Conservation (phyloP, 1,140 invertebrate genomes). For the Cotesia vestalis region DNA sequence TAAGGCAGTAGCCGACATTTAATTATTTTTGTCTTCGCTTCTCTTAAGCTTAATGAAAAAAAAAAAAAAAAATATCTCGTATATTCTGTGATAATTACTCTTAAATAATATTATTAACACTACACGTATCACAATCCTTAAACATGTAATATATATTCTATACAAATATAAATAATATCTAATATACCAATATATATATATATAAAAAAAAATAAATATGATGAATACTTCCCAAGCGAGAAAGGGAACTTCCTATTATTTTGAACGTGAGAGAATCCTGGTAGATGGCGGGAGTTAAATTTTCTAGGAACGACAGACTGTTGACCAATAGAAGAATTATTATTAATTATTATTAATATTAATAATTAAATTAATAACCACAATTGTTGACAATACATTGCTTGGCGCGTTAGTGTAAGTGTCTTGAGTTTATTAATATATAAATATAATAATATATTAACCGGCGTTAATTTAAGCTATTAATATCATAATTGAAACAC, state of each 20-base stretch:
- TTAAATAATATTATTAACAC: constrained; percentile 43
- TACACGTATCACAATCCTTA: constrained; percentile 43
- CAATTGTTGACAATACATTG: constrained; percentile 60
- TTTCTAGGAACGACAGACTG: not conserved
- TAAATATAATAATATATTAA: too few relatives aligned
- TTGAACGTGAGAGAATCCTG: not conserved
- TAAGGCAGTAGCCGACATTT: too few relatives aligned
- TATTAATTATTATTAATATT: too few relatives aligned
- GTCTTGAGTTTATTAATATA: constrained; percentile 3
- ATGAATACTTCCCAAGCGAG: not conserved
- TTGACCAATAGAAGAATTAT: constrained; percentile 17
- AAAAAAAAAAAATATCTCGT: constrained; percentile 55
- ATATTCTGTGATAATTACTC: constrained; percentile 65
- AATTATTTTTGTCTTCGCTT: constrained; percentile 51
- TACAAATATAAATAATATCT: constrained; percentile 19
- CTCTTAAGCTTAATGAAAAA: constrained; percentile 57
- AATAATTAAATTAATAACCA: constrained; percentile 47
- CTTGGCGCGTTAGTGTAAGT: constrained; percentile 48
- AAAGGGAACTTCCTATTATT: not conserved
- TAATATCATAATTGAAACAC: constrained; percentile 47
- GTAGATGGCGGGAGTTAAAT: not conserved
- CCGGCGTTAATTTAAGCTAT: constrained; percentile 29
- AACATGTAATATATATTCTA: constrained; percentile 22
- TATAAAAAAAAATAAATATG: constrained; percentile 18
- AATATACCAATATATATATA: constrained; percentile 13